phyloP scores from a whole-genome alignment of 2,113 vertebrate species.

The Muntiacus reevesi region DNA sequence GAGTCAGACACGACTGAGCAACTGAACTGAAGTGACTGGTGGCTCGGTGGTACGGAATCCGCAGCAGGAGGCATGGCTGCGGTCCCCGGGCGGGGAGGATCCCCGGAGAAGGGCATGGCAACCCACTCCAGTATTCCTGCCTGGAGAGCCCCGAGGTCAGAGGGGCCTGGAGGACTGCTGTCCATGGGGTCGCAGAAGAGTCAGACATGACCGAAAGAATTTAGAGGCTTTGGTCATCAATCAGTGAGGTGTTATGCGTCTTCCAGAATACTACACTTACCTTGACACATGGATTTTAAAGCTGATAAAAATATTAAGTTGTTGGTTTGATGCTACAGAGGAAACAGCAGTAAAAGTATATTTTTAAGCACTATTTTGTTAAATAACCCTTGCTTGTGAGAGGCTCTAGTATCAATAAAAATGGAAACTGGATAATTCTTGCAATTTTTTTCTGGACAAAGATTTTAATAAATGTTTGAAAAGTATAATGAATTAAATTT shows the following conservation, averaged over 20 bases:
- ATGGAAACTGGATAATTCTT: not conserved
- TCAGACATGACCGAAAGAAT: not conserved
- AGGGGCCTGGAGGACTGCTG: not conserved
- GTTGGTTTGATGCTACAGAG: not conserved
- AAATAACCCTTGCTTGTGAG: not conserved
- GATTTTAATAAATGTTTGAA: not conserved
- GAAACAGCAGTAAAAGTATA: not conserved
- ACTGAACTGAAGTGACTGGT: not conserved
- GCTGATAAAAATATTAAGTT: not conserved
- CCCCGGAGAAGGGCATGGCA: not conserved
- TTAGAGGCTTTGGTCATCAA: not conserved
- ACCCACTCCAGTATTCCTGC: not conserved
- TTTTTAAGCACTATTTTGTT: not conserved
- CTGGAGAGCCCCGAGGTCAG: not conserved
- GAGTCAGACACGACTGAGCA: not conserved
- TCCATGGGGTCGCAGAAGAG: not conserved
- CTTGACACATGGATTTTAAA: not conserved
- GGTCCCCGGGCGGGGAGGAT: accelerated
- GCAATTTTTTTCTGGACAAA: not conserved
- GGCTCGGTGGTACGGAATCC: not conserved
- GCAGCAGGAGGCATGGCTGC: not conserved
- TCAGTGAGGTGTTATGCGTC: not conserved
- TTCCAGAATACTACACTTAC: not conserved
- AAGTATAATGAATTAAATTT: not conserved
- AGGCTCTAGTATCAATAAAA: not conserved